Evolutionary conservation across 2,113 vertebrate genomes (phyloP).

Genomic region (Prionailurus bengalensis): DNA sequence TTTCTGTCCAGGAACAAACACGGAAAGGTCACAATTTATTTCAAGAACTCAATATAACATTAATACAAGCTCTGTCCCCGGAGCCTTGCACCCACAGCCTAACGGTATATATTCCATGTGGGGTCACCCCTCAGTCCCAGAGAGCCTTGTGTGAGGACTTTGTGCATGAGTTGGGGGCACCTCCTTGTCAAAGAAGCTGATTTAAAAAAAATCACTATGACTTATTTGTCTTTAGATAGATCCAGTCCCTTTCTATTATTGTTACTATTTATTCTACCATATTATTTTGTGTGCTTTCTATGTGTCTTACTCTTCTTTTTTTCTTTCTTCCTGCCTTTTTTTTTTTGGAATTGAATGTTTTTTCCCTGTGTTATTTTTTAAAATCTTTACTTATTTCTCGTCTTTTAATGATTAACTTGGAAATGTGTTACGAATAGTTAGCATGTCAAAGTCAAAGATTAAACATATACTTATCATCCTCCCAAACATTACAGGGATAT

Average conservation of each 20-base stretch:
- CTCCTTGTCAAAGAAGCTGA: not conserved
- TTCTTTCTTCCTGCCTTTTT: not conserved
- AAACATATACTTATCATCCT: slow-evolving; percentile 2
- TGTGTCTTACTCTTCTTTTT: not conserved
- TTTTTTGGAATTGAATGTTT: not conserved
- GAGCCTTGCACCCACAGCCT: not conserved
- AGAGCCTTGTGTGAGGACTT: not conserved
- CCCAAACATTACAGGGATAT: not conserved
- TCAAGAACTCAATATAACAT: not conserved
- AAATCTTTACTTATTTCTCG: not conserved
- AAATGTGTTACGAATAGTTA: not conserved
- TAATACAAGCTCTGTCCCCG: not conserved
- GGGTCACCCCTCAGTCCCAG: no score
- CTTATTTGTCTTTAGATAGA: not conserved
- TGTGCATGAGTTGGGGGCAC: not conserved
- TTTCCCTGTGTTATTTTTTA: not conserved
- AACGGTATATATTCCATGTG: not conserved
- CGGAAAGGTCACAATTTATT: not conserved
- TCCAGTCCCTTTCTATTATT: not conserved
- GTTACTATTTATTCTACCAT: not conserved
- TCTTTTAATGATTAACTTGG: not conserved
- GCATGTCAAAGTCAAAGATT: not conserved
- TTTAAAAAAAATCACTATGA: not conserved
- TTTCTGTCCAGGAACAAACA: not conserved
- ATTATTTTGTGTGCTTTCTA: slow-evolving; percentile 10